Percentiles rank a stretch among this genome's conserved stretches.
phyloP scores from a whole-genome alignment of 1,140 invertebrate species.

The Magallana ariakensis region DNA sequence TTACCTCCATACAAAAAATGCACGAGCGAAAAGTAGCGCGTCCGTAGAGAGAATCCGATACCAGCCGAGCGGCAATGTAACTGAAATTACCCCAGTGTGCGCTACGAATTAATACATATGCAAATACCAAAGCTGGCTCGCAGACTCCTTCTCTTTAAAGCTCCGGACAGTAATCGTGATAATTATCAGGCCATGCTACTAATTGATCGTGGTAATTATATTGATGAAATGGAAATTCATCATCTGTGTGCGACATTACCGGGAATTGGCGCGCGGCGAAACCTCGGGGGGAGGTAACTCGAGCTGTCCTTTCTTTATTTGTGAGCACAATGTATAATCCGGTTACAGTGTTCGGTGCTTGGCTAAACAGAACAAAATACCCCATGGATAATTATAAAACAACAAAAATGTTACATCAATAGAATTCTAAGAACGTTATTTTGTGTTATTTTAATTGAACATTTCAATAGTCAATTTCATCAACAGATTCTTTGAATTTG shows the following conservation, averaged over 20 bases:
- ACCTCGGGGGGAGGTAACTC: not conserved
- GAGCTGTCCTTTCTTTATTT: not conserved
- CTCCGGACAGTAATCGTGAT: constrained; percentile 22
- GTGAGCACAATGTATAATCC: too few species aligned
- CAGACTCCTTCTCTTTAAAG: not conserved
- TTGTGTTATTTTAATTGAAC: too few species aligned
- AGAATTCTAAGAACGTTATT: too few species aligned
- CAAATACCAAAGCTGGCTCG: constrained; percentile 20
- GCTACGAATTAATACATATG: constrained; percentile 16
- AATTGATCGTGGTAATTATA: constrained; percentile 28
- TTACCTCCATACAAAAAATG: not conserved
- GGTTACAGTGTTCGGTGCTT: too few species aligned
- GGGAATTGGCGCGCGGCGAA: not conserved
- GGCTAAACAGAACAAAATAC: too few species aligned
- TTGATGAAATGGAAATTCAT: not conserved
- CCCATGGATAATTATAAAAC: too few species aligned
- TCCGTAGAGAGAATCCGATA: constrained; percentile 1
- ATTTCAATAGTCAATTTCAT: too few species aligned
- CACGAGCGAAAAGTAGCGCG: constrained; percentile 3
- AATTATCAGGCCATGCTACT: constrained; percentile 12
- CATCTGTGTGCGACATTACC: not conserved
- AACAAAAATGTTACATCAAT: too few species aligned
- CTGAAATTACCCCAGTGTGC: not conserved
- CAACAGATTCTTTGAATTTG: too few species aligned
- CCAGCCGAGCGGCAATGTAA: not conserved